Evolutionary conservation across 2,888 invertebrate species (phyloP), one percentile per base, ranked within the genome.

Genomic region (Hyalella azteca): DNA sequence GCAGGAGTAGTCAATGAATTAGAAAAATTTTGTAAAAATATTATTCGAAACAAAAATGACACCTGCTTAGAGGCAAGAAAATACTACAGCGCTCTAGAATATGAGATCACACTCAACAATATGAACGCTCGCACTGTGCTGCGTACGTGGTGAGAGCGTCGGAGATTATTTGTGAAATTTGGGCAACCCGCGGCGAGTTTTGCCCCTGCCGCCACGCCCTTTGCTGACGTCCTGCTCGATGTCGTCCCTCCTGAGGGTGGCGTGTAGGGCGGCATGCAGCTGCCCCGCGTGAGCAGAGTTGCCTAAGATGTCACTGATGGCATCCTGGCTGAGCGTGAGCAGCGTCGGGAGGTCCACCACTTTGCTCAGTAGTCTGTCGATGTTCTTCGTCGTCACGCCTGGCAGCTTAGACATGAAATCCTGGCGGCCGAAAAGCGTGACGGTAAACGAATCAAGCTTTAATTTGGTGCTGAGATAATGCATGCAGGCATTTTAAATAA

Each of bases 371-470:
- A 98, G 89, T 19, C 90, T 87, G 78, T 92, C 90, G 5, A 96
- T 91, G 88, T 97, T 98, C 88, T 95, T 95, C 0, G 94, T 92
- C 84, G 92, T 93, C 5, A 97, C 91, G 11, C 85, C 85, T 9
- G 84, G 84, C 19, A 86, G 77, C 78, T 85, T 84, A n/a, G 82
- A 77, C 26, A 85, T 54, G 49, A 82, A 83, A 84, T 88, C 88
- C 88, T 94, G 92, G n/a, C n/a, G n/a, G n/a, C n/a, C n/a, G n/a
- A n/a, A n/a, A n/a, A n/a, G n/a, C n/a, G n/a, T n/a, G n/a, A n/a
- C n/a, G n/a, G n/a, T n/a, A n/a, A n/a, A n/a, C n/a, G n/a, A n/a
- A n/a, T n/a, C n/a, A n/a, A n/a, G n/a, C n/a, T n/a, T n/a, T n/a
- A n/a, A n/a, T n/a, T n/a, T n/a, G n/a, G n/a, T n/a, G n/a, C n/a